Evolutionary conservation across 2,888 invertebrate genomes (phyloP).

Genomic region (Aleiodes alternator): DNA sequence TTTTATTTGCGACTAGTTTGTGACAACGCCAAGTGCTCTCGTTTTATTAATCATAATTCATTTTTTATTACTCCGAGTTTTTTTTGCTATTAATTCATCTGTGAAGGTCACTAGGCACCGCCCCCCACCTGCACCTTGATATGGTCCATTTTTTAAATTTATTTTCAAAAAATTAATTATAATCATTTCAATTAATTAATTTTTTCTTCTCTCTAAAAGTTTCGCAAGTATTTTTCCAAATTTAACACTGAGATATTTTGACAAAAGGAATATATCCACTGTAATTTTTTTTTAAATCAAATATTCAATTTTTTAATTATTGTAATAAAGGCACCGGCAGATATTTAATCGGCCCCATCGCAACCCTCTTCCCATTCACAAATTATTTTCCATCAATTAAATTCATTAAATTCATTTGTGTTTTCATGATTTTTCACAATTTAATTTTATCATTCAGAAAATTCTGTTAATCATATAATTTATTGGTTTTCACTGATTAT

Average conservation of each 20-base stretch:
- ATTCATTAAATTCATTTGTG: background rate
- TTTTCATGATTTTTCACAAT: conserved; percentile 9
- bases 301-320: conserved; percentile 32
- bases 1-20: conserved; percentile 19
- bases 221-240: conserved; percentile 8
- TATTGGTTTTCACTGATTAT: conserved; percentile 31
- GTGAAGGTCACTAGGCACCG: conserved; percentile 18
- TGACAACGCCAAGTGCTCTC: conserved; percentile 6
- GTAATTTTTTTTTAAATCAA: conserved; percentile 31
- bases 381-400: conserved; percentile 10
- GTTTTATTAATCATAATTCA: background rate
- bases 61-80: background rate
- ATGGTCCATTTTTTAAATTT: conserved; percentile 44
- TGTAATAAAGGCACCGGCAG: conserved; percentile 53
- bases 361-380: conserved; percentile 50
- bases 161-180: background rate
- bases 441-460: conserved; percentile 17
- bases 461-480: conserved; percentile 21
- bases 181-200: conserved; percentile 5
- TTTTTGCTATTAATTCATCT: conserved; percentile 4
- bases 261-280: conserved; percentile 24
- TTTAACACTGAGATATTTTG: conserved; percentile 40
- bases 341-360: conserved; percentile 41
- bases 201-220: conserved; percentile 17
- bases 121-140: conserved; percentile 32